Evolutionary conservation across 2,797 vertebrate genomes (phyloP), one percentile per base, ranked within the genome.

Genomic region (Trichosurus vulpecula): DNA sequence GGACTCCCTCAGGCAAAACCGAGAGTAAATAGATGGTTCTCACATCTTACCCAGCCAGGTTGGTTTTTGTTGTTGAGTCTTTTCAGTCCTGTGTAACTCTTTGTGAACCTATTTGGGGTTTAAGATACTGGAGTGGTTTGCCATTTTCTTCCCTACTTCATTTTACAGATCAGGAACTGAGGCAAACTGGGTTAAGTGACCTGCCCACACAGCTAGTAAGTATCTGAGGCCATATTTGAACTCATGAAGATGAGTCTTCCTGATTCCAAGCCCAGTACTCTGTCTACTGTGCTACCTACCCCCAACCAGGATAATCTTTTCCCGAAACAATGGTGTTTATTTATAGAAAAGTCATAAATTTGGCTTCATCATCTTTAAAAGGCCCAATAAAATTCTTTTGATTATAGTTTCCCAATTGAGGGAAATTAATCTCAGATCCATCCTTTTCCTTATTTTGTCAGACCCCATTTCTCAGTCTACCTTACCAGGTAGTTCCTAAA

Each of bases 21-120:
- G 93, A 96, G 93, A 92, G 30, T 94, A 94, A 97, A 58, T 97
- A 97, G 96, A 97, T 98, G 97, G 98, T n/a, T 92, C 53, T 81
- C 54, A 93, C 66, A 54, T 94, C 22, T 9, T 41, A 41, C 16
- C n/a, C 6, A 74, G 74, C 14, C n/a, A 74, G 6, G n/a, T 41
- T 74, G n/a, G n/a, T 74, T 74, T 81, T 81, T 81, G n/a, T 81
- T n/a, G 35, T 66, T 81, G 66, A 47, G 6, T 81, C 22, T 81
- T 81, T 81, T 41, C n/a, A 81, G 66, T 81, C 4, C 0, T 9
- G 16, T 74, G 35, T 41, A n/a, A 74, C 66, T n/a, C 66, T 81
- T 47, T n/a, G 8, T 81, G 19, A 47, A 19, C n/a, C 8, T 6
- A 81, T 25, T 41, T 47, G 19, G 66, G 66, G 8, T 41, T 41